Percentiles rank a stretch among this genome's conserved stretches.
These are phyloP conservation scores for Pristionchus arcanus DNA, from an alignment of 2,888 invertebrate species.

Conservation along the genomic window DNA sequence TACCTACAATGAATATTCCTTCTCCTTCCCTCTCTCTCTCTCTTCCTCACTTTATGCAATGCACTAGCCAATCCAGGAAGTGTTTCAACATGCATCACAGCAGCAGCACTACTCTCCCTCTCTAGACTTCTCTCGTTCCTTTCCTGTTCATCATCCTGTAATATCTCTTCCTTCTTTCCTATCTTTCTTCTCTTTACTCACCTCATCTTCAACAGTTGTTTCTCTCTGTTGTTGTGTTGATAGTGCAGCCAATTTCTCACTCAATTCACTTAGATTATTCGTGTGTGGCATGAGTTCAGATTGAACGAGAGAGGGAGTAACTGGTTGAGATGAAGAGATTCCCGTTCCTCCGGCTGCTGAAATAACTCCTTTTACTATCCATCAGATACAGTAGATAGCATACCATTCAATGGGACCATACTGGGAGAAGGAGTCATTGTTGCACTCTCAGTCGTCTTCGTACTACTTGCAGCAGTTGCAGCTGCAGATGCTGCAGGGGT, in stretches of 20 bases:
- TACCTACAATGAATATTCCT: slow-evolving; percentile 17
- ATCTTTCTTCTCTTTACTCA: not conserved
- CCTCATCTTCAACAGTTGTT: slow-evolving; percentile 21
- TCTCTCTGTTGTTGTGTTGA: slow-evolving; percentile 52
- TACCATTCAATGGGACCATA: slow-evolving; percentile 55
- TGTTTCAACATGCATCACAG: slow-evolving; percentile 72
- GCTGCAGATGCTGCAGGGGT: slow-evolving; percentile 30
- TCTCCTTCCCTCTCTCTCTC: not conserved
- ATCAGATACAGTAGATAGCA: not conserved
- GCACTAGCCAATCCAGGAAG: slow-evolving; percentile 73
- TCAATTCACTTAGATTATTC: slow-evolving; percentile 50
- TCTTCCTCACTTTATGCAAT: slow-evolving; percentile 67
- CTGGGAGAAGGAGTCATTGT: slow-evolving; percentile 36
- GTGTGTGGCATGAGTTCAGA: slow-evolving; percentile 45
- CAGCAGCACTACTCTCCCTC: slow-evolving; percentile 55
- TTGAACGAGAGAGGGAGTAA: slow-evolving; percentile 47
- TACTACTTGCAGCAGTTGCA: not conserved
- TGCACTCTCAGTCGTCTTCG: slow-evolving; percentile 32
- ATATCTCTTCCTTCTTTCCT: not conserved
- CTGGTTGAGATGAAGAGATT: slow-evolving; percentile 42
- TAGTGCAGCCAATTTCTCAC: slow-evolving; percentile 49
- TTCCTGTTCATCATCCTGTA: slow-evolving; percentile 24
- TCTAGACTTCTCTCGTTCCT: not conserved
- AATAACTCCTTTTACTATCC: not conserved
- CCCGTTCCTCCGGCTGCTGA: slow-evolving; percentile 16